A percentile compares a stretch with the other conserved stretches of the same genome.
These are phyloP conservation scores for Alouatta palliata DNA, from an alignment of 2,113 vertebrate species.

Conservation along the genomic window DNA sequence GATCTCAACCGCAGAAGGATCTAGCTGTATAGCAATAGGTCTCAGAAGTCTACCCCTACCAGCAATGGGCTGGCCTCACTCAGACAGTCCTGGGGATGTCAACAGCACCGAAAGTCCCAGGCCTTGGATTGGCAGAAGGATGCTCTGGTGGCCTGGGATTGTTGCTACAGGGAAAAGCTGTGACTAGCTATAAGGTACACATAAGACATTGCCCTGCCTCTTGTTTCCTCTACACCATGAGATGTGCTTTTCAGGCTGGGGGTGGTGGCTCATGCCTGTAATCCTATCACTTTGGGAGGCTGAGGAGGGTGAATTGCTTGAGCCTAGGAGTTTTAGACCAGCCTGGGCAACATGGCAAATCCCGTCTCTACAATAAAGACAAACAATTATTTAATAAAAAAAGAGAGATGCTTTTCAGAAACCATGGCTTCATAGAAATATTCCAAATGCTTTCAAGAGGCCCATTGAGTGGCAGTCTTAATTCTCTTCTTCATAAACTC, in stretches of 20 bases:
- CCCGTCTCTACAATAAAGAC: too few species aligned
- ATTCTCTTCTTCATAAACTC: background rate
- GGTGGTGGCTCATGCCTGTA: too few species aligned
- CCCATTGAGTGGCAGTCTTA: background rate
- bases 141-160: background rate
- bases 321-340: too few species aligned
- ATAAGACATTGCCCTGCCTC: background rate
- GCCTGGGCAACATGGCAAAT: too few species aligned
- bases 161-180: background rate
- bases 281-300: too few species aligned
- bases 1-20: background rate
- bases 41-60: background rate
- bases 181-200: too few species aligned
- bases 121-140: background rate
- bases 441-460: background rate
- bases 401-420: background rate
- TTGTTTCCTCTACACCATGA: background rate
- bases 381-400: too few species aligned
- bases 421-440: background rate
- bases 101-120: background rate
- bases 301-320: too few species aligned
- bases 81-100: background rate
- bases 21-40: background rate
- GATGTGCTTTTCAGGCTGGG: too few species aligned
- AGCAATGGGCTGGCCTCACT: background rate